These are phyloP conservation scores for Cynodonichthys magdalenae DNA, from an alignment of 2,797 vertebrate species.

Conservation along the genomic window DNA sequence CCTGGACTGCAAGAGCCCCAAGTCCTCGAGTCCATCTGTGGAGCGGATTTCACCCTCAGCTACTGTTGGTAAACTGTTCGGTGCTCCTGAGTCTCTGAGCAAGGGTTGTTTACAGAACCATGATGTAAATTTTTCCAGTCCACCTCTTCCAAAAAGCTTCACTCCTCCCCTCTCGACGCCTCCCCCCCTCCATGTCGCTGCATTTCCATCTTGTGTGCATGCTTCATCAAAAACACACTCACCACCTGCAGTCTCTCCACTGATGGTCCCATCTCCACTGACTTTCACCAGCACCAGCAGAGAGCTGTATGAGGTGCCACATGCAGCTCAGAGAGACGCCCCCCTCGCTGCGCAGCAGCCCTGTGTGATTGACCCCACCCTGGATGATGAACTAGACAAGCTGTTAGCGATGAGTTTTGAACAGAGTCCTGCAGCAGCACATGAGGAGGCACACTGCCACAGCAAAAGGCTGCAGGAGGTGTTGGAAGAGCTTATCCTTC, in stretches of 20 bases:
- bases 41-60: constrained; percentile 50
- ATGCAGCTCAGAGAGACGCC: constrained; percentile 26
- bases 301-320: constrained; percentile 22
- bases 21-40: constrained; percentile 63
- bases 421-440: constrained; percentile 32
- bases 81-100: constrained; percentile 37
- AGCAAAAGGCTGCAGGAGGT: constrained; percentile 61
- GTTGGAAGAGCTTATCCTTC: constrained; percentile 76
- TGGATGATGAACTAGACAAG: constrained; percentile 79
- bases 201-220: constrained; percentile 23
- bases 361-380: constrained; percentile 48
- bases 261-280: constrained; percentile 22
- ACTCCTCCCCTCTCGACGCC: constrained; percentile 50
- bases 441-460: constrained; percentile 26
- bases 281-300: constrained; percentile 37
- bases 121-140: constrained; percentile 39
- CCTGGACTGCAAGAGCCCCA: constrained; percentile 67
- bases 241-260: constrained; percentile 32
- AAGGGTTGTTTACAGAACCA: constrained; percentile 45
- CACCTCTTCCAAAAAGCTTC: constrained; percentile 41
- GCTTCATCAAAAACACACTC: constrained; percentile 49
- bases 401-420: constrained; percentile 78
- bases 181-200: constrained; percentile 44
- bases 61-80: constrained; percentile 35
- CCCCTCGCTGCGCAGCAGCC: constrained; percentile 25